Evolutionary conservation across 2,113 vertebrate genomes (phyloP), one percentile per base, ranked within the genome.

Genomic region (Lycaon pictus): DNA sequence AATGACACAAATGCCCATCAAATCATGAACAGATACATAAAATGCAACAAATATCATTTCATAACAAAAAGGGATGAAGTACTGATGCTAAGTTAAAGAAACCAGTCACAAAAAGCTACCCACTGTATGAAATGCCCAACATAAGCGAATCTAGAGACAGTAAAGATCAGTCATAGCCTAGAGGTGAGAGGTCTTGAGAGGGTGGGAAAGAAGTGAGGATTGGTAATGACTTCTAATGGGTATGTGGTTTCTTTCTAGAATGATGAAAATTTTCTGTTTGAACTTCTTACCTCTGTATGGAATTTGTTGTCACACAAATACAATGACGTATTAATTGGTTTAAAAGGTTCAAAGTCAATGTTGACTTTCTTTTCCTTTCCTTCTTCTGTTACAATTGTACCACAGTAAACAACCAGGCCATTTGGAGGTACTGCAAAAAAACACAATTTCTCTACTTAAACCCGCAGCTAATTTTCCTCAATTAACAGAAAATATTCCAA

Each of bases 281-380:
- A 89, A 95, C 53, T 88, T 97, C 98, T 98, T 98, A 99, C 99
- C 99, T 99, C 99, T 8, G 99, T 99, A 98, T 99, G 99, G 98
- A 99, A 99, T 99, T 99, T 99, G 99, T 99, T 99, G 99, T 99
- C 99, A 97, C 99, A 99, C 98, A 99, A 99, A 98, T 99, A 99
- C 98, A 99, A 98, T 27, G 99, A 99, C 0, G 99, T 99, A 99
- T 99, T 99, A 99, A 99, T 99, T 98, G 99, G 99, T 99, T 99
- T 99, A 98, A 99, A 99, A 98, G 99, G 99, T 98, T 99, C 99
- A 99, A 99, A 99, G 98, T 99, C 99, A 93, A 99, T 99, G 99
- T 99, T 99, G 97, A 99, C 99, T 99, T 99, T 99, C 99, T 99
- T 99, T 98, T 99, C 99, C 98, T 99, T 99, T 98, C 99, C 99